A percentile compares a stretch with the other conserved stretches of the same genome.
These are phyloP conservation scores for Thera obeliscata DNA, from an alignment of 2,888 invertebrate genomes.

Conservation along the genomic window DNA sequence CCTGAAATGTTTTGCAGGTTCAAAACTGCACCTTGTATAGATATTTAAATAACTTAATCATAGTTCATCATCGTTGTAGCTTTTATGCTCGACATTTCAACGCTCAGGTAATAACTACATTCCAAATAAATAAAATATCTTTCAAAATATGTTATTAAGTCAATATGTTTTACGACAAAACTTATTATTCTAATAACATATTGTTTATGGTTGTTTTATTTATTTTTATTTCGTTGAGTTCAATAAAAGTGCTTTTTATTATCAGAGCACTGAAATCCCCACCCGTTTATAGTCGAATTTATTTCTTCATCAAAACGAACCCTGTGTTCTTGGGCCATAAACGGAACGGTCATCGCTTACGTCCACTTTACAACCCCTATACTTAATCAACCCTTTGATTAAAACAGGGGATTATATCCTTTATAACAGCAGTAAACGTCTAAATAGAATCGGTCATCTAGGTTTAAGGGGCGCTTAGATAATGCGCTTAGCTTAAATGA, in stretches of 20 bases:
- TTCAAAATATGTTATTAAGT: not conserved
- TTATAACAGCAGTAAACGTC: constrained; percentile 45
- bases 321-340: constrained; percentile 35
- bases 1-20: no score
- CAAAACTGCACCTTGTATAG: no score
- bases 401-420: constrained; percentile 44
- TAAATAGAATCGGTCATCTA: constrained; percentile 40
- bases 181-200: not conserved
- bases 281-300: constrained; percentile 18
- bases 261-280: constrained; percentile 5
- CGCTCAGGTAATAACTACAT: no score
- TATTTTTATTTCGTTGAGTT: not conserved
- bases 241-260: constrained; percentile 12
- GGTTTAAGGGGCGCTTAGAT: constrained; percentile 30
- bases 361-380: constrained; percentile 46
- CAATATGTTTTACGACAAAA: not conserved
- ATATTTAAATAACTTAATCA: no score
- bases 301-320: constrained; percentile 28
- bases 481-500: not conserved
- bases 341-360: constrained; percentile 36
- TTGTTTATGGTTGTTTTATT: not conserved
- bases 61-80: no score
- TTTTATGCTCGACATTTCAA: no score
- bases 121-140: not conserved
- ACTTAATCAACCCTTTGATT: constrained; percentile 50